phyloP scores from a whole-genome alignment of 23 tunicate genomes.

The Ciona savignyi region DNA sequence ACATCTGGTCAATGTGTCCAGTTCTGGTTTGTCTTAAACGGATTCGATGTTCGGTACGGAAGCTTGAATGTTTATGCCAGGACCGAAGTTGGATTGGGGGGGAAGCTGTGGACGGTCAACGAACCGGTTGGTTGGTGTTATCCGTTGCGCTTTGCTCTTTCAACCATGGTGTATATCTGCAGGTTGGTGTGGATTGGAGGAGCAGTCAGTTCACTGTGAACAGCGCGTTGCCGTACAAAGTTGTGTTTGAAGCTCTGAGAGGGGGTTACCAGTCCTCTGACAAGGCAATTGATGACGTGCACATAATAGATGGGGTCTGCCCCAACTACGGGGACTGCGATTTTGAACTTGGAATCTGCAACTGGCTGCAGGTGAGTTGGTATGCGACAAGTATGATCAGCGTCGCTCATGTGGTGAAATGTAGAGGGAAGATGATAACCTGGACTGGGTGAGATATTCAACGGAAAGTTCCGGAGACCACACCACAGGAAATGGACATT shows the following conservation, averaged over 20 bases:
- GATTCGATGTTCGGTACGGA: conserved; percentile 33
- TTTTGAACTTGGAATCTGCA: conserved; percentile 65
- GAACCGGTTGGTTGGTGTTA: conserved; percentile 21
- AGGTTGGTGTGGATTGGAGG: conserved; percentile 65
- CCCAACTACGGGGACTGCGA: conserved; percentile 47
- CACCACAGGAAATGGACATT: conserved; percentile 70
- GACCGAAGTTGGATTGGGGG: conserved; percentile 37
- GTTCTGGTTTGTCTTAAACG: conserved; percentile 76
- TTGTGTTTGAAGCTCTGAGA: conserved; percentile 71
- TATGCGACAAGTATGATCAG: not conserved
- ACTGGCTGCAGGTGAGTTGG: conserved; percentile 64
- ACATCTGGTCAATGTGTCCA: conserved; percentile 48
- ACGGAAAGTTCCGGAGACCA: conserved; percentile 47
- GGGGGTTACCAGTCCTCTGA: conserved; percentile 46
- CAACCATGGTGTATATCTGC: not conserved
- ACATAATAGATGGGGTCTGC: conserved; percentile 41
- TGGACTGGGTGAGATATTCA: conserved; percentile 74
- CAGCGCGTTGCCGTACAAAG: conserved; percentile 39
- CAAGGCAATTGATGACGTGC: conserved; percentile 82
- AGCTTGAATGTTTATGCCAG: conserved; percentile 63
- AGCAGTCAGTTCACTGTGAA: conserved; percentile 33
- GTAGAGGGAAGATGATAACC: conserved; percentile 10
- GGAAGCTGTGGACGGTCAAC: conserved; percentile 52
- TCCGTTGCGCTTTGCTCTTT: not conserved
- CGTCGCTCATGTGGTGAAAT: not conserved